Percentiles rank a stretch among this genome's conserved stretches.
phyloP scores from a whole-genome alignment of 2,797 vertebrate genomes.

The Astyanax mexicanus region DNA sequence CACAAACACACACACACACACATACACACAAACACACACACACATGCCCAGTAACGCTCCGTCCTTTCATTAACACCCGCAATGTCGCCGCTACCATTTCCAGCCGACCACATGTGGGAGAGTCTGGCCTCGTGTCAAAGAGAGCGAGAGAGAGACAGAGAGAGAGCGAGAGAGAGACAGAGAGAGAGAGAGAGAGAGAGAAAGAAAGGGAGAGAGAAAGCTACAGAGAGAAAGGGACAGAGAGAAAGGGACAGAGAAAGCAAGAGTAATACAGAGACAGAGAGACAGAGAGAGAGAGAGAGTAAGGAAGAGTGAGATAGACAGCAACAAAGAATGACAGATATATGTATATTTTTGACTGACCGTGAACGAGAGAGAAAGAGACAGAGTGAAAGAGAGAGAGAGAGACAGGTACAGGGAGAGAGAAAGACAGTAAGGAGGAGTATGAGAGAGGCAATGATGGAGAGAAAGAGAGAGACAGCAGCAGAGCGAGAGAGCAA shows the following conservation, averaged over 20 bases:
- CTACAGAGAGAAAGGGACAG: neutral
- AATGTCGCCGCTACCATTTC: conserved; percentile 48
- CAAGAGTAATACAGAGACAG: neutral
- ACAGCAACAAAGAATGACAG: no score
- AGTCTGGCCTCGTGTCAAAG: conserved; percentile 28
- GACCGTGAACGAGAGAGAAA: no score
- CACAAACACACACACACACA: conserved; percentile 7
- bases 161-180: conserved; percentile 1
- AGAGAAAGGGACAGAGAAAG: no score
- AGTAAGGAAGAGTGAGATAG: neutral
- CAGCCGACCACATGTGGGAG: conserved; percentile 30
- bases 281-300: neutral
- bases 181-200: neutral
- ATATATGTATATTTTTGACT: no score
- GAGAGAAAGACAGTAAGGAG: no score
- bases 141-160: neutral
- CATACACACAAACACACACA: conserved; percentile 16
- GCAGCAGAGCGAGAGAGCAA: no score
- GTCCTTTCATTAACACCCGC: conserved; percentile 35
- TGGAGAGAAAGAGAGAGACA: no score
- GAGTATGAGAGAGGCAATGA: no score
- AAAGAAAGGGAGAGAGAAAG: neutral
- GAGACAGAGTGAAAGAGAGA: neutral
- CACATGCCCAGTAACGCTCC: neutral
- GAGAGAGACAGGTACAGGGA: neutral